Percentiles rank a stretch among this genome's conserved stretches.
phyloP scores from a whole-genome alignment of 2,797 vertebrate genomes.

The Scomberomorus guttatus region DNA sequence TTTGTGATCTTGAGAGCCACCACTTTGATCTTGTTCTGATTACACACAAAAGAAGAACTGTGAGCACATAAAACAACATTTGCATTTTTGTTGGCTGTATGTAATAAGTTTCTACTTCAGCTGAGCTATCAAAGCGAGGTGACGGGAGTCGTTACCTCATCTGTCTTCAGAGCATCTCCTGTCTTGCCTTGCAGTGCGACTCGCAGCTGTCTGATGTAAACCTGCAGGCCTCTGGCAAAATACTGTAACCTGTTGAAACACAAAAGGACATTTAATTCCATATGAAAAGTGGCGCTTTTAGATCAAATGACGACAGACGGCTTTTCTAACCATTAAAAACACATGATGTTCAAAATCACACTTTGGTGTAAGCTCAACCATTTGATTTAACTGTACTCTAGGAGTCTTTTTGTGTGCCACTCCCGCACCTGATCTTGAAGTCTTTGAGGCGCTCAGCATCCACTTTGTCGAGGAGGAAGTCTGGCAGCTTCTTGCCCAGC shows the following conservation, averaged over 20 bases:
- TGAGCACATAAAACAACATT: too few relatives aligned
- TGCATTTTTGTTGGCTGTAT: not conserved
- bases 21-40: constrained; percentile 99
- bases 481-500: constrained; percentile 95
- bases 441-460: constrained; percentile 96
- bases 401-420: rapidly evolving
- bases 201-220: constrained; percentile 97
- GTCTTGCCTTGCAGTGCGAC: constrained; percentile 98
- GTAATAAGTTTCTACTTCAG: not conserved
- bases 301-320: not conserved
- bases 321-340: not conserved
- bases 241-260: constrained; percentile 91
- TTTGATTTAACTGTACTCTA: not conserved
- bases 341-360: not conserved
- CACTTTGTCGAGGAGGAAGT: constrained; percentile 96
- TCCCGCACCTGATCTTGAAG: constrained; percentile 95
- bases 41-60: constrained; percentile 44
- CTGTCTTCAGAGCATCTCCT: constrained; percentile 97
- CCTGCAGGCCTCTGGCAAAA: constrained; percentile 97
- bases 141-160: constrained; percentile 87
- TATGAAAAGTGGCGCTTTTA: not conserved
- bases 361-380: too few relatives aligned
- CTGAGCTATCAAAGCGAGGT: not conserved
- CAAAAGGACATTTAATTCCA: not conserved
- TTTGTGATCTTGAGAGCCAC: constrained; percentile 99